These are phyloP conservation scores for Brenthis ino DNA, from an alignment of 2,888 invertebrate genomes.

Conservation along the genomic window DNA sequence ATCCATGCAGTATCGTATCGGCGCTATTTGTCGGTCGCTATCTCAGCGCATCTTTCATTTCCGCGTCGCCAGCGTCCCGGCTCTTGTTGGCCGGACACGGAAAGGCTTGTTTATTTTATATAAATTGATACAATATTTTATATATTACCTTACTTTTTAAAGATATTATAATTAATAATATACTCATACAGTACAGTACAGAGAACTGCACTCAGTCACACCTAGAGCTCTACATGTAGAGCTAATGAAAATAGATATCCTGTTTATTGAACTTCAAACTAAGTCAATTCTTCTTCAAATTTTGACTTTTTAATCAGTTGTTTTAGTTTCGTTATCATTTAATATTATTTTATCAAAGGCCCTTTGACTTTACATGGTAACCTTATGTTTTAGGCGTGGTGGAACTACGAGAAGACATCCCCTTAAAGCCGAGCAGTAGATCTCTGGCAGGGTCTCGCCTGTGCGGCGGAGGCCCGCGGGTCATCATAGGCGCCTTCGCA, in stretches of 20 bases:
- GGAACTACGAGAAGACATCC: conserved; percentile 82
- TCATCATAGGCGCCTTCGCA: conserved; percentile 85
- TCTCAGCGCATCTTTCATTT: conserved; percentile 49
- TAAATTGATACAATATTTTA: not conserved
- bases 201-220: too few relatives aligned
- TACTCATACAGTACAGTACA: too few relatives aligned
- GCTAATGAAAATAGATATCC: too few relatives aligned
- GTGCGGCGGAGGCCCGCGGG: conserved; percentile 81
- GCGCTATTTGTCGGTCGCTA: conserved; percentile 31
- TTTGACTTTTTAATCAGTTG: too few relatives aligned
- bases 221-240: too few relatives aligned
- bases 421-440: conserved; percentile 66
- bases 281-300: too few relatives aligned
- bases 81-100: conserved; percentile 1
- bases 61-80: conserved; percentile 31
- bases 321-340: too few relatives aligned
- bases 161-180: too few relatives aligned
- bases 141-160: not conserved
- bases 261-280: too few relatives aligned
- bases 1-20: conserved; percentile 8
- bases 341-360: too few relatives aligned
- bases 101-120: conserved; percentile 18
- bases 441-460: conserved; percentile 44
- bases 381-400: conserved; percentile 52
- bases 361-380: not conserved